These are phyloP conservation scores for Otis tarda DNA, from an alignment of 2,113 vertebrate genomes.

Conservation along the genomic window DNA sequence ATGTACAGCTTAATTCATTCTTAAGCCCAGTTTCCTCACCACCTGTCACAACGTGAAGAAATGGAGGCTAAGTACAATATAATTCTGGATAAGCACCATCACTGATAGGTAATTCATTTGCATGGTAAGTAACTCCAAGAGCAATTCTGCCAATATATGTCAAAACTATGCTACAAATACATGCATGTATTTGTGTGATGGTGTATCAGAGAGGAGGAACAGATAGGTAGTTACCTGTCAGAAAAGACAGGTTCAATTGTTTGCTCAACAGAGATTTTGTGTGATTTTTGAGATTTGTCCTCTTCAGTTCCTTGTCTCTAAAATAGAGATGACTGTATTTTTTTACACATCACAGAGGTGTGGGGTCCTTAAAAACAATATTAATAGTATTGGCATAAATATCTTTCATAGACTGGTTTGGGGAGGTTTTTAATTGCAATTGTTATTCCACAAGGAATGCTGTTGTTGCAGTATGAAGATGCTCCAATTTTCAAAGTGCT, in stretches of 20 bases:
- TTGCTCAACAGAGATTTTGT: background rate
- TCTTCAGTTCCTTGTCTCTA: background rate
- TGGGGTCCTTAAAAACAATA: background rate
- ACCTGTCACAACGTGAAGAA: background rate
- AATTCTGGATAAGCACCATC: background rate
- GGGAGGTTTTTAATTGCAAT: background rate
- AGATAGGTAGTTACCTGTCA: background rate
- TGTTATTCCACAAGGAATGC: background rate
- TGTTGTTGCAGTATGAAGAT: background rate
- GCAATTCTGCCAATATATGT: background rate
- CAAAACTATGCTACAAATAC: background rate
- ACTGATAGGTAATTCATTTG: background rate
- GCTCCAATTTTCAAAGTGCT: background rate
- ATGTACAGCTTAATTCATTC: background rate
- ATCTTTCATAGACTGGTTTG: background rate
- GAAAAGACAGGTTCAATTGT: background rate
- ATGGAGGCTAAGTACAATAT: background rate
- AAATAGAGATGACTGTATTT: background rate
- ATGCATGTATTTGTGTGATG: background rate
- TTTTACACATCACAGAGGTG: background rate
- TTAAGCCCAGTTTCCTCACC: background rate
- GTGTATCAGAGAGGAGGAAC: background rate
- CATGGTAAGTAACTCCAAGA: background rate
- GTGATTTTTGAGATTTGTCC: background rate
- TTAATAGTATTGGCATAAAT: background rate